Base-by-base conservation (phyloP, 2,797 vertebrate species). In the Nyctibius grandis region DNA sequence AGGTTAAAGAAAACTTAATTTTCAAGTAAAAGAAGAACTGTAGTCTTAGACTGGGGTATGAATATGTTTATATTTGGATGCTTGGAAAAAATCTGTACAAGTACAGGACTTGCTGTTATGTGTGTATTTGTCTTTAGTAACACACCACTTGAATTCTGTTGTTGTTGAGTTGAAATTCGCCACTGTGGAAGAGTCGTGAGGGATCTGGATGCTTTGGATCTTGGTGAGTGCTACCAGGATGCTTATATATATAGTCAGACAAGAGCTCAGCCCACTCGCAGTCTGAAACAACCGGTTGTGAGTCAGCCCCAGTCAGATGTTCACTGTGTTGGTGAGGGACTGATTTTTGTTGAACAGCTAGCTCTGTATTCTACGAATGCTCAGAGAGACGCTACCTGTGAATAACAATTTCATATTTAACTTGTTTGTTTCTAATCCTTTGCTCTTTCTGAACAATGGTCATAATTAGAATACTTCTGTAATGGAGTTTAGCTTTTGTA, bases 291-390 rank as follows among this genome's bases (percentile, higher is more conserved):
- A 38, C 12, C 2, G 4, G 12, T 47, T 73, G 8, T 28, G 38
- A 59, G 50, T 72, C 50, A 64, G 54, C 14, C 44, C 9, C 28
- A 44, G 26, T 50, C 16, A 70, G 40, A 34, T 17, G 0, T 23
- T 91, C 0, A 0, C 29, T 61, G 19, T 50, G 8, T 47, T 0
- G 0, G 20, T 2, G 1, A 51, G 19, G 14, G 17, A 80, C 15
- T 33, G 77, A 21, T 51, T 83, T 80, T 74, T 89, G 4, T 53
- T 85, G 21, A 54, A n/a, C 31, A 77, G 40, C 40, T 47, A 48
- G 50, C 33, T 47, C 16, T 65, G 7, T 79, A 5, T 59, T 61
- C 22, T n/a, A 33, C 79, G 44, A 79, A 67, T 4, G 0, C 1
- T 0, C 15, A 40, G 38, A 53, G 34, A 28, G 3, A 12, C 5